Conservation (phyloP, 2,888 invertebrate species). For the Sinotaia quadrata region DNA sequence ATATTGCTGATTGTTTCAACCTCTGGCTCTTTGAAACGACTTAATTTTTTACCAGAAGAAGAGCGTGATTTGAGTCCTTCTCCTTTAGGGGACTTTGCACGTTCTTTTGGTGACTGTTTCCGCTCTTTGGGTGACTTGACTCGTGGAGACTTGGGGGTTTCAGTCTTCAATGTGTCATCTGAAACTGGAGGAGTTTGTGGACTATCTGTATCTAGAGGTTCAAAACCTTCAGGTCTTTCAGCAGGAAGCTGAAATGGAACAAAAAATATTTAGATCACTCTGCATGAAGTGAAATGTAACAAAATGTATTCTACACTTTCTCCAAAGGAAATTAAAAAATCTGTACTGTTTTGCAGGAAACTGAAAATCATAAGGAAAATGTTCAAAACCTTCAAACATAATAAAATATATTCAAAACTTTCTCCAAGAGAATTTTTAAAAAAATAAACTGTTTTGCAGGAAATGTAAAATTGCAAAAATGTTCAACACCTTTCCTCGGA, state of each 20-base stretch:
- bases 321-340: no score
- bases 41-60: constrained; percentile 53
- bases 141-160: constrained; percentile 50
- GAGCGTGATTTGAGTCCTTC: constrained; percentile 53
- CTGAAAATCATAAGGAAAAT: no score
- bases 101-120: constrained; percentile 37
- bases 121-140: constrained; percentile 42
- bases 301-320: no score
- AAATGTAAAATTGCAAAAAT: no score
- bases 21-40: constrained; percentile 8
- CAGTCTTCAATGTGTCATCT: constrained; percentile 53
- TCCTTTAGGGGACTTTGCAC: constrained; percentile 41
- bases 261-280: no score
- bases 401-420: no score
- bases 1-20: constrained; percentile 6
- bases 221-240: constrained; percentile 56
- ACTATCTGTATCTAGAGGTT: constrained; percentile 46
- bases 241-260: constrained; percentile 50
- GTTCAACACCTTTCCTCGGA: no score
- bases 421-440: no score
- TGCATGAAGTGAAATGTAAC: no score
- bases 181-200: constrained; percentile 42
- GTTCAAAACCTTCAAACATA: no score
- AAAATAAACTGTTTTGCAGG: no score
- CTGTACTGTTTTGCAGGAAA: no score